Conservation (phyloP, 2,113 vertebrate genomes). For the Okapia johnstoni region DNA sequence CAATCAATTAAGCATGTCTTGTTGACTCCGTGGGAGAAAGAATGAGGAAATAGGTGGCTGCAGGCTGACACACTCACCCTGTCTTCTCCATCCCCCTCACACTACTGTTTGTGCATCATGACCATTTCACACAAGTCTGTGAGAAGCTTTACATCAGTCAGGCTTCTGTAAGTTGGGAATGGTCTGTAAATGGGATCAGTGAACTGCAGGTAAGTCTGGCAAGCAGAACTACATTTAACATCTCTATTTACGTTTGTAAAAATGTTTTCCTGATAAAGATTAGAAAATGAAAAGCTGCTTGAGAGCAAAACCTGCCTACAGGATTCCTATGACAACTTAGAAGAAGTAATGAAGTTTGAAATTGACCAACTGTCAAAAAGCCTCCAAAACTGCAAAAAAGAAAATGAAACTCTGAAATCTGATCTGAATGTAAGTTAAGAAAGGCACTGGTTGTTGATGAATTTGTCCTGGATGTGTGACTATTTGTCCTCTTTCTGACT, state of each 20-base stretch:
- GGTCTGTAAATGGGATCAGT: neutral
- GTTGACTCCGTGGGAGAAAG: neutral
- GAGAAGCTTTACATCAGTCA: neutral
- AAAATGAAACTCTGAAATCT: slow-evolving; percentile 82
- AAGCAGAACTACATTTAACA: neutral
- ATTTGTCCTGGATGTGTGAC: neutral
- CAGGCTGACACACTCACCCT: neutral
- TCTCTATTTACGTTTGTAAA: slow-evolving; percentile 14
- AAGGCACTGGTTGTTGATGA: neutral
- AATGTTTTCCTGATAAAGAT: slow-evolving; percentile 77
- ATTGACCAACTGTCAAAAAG: slow-evolving; percentile 87
- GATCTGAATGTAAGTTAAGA: slow-evolving; percentile 83
- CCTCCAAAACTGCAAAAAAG: slow-evolving; percentile 83
- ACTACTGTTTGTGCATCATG: rapidly evolving
- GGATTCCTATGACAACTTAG: slow-evolving; percentile 91
- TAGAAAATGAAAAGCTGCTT: slow-evolving; percentile 91
- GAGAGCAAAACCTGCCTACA: slow-evolving; percentile 91
- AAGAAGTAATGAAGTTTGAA: slow-evolving; percentile 94
- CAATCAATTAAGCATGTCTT: neutral
- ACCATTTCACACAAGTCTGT: neutral
- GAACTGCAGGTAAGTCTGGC: neutral
- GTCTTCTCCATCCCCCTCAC: neutral
- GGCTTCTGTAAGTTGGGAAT: neutral
- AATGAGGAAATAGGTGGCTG: neutral
- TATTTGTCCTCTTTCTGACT: neutral